Percentiles rank a stretch among this genome's conserved stretches.
These are phyloP conservation scores for Xanthorhoe spadicearia DNA, from an alignment of 2,888 invertebrate species.

Conservation along the genomic window DNA sequence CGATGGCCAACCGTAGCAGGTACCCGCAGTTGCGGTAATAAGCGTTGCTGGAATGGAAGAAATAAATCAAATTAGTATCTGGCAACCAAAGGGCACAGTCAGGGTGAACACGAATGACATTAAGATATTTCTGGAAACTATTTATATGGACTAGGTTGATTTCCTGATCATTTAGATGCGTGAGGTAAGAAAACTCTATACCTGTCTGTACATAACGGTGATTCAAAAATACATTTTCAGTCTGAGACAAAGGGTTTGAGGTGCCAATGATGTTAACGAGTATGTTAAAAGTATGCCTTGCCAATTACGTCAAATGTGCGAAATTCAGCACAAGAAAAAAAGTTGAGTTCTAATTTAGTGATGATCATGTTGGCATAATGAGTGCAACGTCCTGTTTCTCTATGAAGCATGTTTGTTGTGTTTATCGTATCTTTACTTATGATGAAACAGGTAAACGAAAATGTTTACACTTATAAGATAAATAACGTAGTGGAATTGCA, in stretches of 20 bases:
- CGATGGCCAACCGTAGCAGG: conserved; percentile 86
- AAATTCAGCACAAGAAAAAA: conserved; percentile 29
- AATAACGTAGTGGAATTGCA: conserved; percentile 7
- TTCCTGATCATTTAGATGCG: conserved; percentile 1
- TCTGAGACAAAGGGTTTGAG: conserved; percentile 30
- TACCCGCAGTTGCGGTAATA: conserved; percentile 82
- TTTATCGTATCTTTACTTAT: conserved; percentile 41
- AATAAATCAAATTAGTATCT: conserved; percentile 37
- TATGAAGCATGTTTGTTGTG: conserved; percentile 38
- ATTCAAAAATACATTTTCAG: conserved; percentile 30
- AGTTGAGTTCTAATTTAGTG: conserved; percentile 33
- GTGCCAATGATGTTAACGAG: conserved; percentile 45
- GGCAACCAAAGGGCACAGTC: conserved; percentile 16
- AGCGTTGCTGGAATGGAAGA: conserved; percentile 77
- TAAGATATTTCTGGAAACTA: conserved; percentile 19
- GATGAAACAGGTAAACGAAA: conserved; percentile 38
- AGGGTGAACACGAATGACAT: conserved; percentile 17
- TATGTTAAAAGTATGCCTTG: conserved; percentile 35
- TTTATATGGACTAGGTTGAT: conserved; percentile 5
- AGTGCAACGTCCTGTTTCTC: conserved; percentile 46
- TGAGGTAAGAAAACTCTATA: not conserved
- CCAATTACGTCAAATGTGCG: conserved; percentile 40
- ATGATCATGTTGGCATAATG: conserved; percentile 42
- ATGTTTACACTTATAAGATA: conserved; percentile 48
- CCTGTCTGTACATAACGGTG: not conserved